Base-by-base conservation (phyloP, 2,797 vertebrate genomes). In the Anguilla anguilla region DNA sequence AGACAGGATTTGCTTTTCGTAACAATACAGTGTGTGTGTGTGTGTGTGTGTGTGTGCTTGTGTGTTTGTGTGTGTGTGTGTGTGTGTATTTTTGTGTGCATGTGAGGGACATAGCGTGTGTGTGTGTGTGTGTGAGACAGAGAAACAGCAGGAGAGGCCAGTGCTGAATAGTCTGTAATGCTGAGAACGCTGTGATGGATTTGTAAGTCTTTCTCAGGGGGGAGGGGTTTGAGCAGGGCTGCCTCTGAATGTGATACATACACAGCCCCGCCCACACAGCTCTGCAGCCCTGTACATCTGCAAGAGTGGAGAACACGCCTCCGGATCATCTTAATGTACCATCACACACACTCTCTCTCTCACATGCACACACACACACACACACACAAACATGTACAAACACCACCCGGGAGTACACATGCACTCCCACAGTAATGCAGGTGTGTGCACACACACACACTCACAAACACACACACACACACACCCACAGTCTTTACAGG, bases 1-100 rank as follows among this genome's bases (percentile, higher is more conserved):
- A 57, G 15, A 61, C 67, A 69, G 59, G 67, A 88, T 87, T 88
- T 89, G 85, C 72, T 85, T 57, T 72, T 83, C 72, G 46, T 25
- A 59, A 64, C 25, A 43, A n/a, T 3, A 2, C 49, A 85, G 43
- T 15, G 46, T 77, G 6, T 61, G 61, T 61, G 77, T 67, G 81
- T 67, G 79, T 86, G 67, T 49, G 67, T 69, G 35, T 51, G 7
- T 49, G 43, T 31, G 79, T 35, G 46, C 55, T 84, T 77, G 25
- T 74, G 51, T 85, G 69, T 74, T 53, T 77, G 61, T 87, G 84
- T 55, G 28, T 81, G 15, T 85, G 67, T 53, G 10, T 31, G 25
- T 17, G 35, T 64, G 19, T 64, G 39, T 64, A 51, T 17, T 43
- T 22, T 67, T 49, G 46, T 64, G 84, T 64, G 25, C n/a, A 53